A percentile compares a stretch with the other conserved stretches of the same genome.
Conservation (phyloP, 2,888 invertebrate genomes). For the Cepaea hortensis region DNA sequence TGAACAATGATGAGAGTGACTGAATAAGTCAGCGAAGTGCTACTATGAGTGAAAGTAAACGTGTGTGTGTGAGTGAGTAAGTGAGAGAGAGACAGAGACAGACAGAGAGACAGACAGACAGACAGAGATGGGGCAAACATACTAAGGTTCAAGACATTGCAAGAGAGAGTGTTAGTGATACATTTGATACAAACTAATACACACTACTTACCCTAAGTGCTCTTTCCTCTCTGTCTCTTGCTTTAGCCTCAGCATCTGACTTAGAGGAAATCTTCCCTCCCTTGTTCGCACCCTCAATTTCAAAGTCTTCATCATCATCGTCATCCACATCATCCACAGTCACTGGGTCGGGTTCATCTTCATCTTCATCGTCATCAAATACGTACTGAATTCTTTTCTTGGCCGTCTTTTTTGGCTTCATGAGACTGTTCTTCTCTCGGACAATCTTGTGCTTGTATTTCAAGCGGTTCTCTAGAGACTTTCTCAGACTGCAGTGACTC, state of each 20-base stretch:
- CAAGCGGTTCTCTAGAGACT: conserved; percentile 29
- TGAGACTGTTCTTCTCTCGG: conserved; percentile 29
- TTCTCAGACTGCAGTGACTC: conserved; percentile 7
- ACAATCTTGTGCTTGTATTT: conserved; percentile 44
- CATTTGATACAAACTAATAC: background rate
- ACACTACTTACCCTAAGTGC: conserved; percentile 37
- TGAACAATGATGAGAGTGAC: background rate
- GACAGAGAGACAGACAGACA: no score
- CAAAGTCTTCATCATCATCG: conserved; percentile 31
- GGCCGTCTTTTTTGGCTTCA: conserved; percentile 19
- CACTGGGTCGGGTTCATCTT: background rate
- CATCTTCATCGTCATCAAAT: conserved; percentile 40
- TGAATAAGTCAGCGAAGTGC: background rate
- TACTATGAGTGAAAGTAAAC: background rate
- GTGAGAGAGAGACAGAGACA: background rate
- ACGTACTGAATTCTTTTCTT: conserved; percentile 42
- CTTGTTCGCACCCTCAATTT: conserved; percentile 20
- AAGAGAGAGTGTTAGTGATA: background rate
- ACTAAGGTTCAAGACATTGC: background rate
- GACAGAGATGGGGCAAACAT: no score
- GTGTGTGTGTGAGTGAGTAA: background rate
- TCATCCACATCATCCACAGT: conserved; percentile 31
- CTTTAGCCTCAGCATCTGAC: conserved; percentile 38
- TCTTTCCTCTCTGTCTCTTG: conserved; percentile 41
- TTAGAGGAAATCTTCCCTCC: background rate